Evolutionary conservation across 2,113 vertebrate genomes (phyloP).

Genomic region (Callaeas wilsoni): DNA sequence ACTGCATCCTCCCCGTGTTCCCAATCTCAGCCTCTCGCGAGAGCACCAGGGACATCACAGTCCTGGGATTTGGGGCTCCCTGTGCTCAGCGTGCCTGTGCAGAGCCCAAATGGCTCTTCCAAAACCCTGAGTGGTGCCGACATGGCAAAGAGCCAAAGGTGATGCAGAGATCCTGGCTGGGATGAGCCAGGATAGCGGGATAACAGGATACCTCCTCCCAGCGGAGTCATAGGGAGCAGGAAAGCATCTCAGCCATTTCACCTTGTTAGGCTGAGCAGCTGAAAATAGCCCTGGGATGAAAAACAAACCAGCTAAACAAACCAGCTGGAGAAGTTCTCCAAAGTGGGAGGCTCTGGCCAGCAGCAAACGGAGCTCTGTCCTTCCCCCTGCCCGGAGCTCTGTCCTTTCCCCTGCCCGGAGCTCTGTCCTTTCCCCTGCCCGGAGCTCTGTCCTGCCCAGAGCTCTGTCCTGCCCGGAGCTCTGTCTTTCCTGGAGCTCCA

Average conservation of each 20-base stretch:
- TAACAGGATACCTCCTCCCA: neutral
- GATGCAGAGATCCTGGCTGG: fast-evolving
- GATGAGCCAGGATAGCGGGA: neutral
- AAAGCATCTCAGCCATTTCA: conserved; percentile 67
- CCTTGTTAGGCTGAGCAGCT: conserved; percentile 54
- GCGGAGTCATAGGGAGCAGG: neutral
- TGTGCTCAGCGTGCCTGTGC: neutral
- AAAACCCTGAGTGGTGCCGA: neutral
- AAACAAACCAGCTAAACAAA: conserved; percentile 59
- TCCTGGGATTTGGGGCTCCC: neutral
- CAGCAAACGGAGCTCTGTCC: neutral
- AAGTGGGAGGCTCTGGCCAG: neutral
- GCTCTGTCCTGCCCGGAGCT: neutral
- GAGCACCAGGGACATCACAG: fast-evolving
- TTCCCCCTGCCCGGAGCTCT: neutral
- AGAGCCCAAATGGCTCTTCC: neutral
- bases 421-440: too few species aligned
- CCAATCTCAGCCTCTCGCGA: neutral
- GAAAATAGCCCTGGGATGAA: conserved; percentile 64
- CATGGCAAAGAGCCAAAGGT: neutral
- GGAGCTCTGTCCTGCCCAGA: neutral
- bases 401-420: neutral
- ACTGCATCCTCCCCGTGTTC: fast-evolving
- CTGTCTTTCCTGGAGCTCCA: neutral
- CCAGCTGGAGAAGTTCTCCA: conserved; percentile 20